These are phyloP conservation scores for Puffinus mauretanicus DNA, from an alignment of 2,113 vertebrate species.

Conservation along the genomic window DNA sequence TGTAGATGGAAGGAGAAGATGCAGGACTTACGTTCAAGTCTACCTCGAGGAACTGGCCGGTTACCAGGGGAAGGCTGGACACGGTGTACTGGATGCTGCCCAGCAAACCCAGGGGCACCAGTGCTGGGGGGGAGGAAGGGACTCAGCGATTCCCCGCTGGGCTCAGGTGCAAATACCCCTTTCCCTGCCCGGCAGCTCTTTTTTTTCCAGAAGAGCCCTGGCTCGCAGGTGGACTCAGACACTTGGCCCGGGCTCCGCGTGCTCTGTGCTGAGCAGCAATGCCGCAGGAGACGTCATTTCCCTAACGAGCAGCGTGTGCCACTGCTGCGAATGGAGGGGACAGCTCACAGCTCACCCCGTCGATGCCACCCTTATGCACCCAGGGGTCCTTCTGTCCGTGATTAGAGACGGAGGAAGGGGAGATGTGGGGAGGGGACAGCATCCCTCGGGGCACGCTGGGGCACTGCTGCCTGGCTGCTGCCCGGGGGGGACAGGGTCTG, in stretches of 20 bases:
- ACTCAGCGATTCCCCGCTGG: accelerated
- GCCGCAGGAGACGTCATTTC: accelerated
- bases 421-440: background rate
- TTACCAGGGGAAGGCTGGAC: conserved; percentile 64
- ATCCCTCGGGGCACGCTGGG: too few relatives aligned
- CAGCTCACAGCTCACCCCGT: background rate
- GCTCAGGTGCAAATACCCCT: accelerated
- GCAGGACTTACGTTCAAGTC: conserved; percentile 55
- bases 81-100: conserved; percentile 60
- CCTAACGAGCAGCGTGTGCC: background rate
- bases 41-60: conserved; percentile 54
- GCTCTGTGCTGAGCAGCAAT: background rate
- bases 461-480: background rate
- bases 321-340: background rate
- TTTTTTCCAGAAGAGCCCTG: background rate
- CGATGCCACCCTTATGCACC: background rate
- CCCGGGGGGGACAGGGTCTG: accelerated
- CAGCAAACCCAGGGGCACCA: conserved; percentile 62
- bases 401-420: background rate
- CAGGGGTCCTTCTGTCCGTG: background rate
- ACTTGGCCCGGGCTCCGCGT: background rate
- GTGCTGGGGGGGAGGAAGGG: conserved; percentile 15
- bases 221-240: background rate
- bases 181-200: accelerated
- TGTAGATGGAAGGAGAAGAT: background rate